Evolutionary conservation across 2,797 vertebrate species (phyloP), one percentile per base, ranked within the genome.

Genomic region (Dallia pectoralis): DNA sequence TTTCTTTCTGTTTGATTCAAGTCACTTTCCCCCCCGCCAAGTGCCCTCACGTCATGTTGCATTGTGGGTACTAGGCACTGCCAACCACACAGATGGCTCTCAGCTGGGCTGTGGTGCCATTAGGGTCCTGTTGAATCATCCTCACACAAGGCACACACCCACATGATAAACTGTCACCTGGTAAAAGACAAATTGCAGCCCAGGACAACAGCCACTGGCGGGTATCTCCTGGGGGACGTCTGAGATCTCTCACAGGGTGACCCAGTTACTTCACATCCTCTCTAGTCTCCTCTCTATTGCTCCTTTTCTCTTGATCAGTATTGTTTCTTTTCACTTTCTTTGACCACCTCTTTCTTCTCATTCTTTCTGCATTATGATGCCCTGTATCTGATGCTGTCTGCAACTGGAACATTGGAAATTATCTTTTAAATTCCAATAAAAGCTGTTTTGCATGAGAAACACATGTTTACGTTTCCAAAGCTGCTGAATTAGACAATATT

Each of bases 181-280:
- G 85, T 88, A 86, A 90, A 86, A 91, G 90, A 92, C 90, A 89
- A 89, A 92, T 90, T 87, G 87, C 84, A 81, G 81, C 73, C 77
- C 66, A 68, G 90, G 89, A 92, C 87, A 89, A 89, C 86, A 85
- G 84, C 81, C 85, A 81, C 81, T 44, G 79, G 72, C 77, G 84
- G 77, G 76, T 70, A 76, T 70, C 78, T 91, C 91, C 89, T 86
- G 68, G 75, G 89, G 89, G 90, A 91, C 85, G 84, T 80, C 77
- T 64, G 78, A 86, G 84, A 89, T 85, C 85, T 87, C 86, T 88
- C 86, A 77, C 91, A 90, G 89, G 88, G 84, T 93, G 93, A 94
- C 91, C 92, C 91, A 92, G 82, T 92, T 93, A 86, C 87, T 90
- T 89, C 88, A 83, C 16, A 75, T 85, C 79, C 83, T 76, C 84